Evolutionary conservation across 2,797 vertebrate species (phyloP).

Genomic region (Sus cebifrons): DNA sequence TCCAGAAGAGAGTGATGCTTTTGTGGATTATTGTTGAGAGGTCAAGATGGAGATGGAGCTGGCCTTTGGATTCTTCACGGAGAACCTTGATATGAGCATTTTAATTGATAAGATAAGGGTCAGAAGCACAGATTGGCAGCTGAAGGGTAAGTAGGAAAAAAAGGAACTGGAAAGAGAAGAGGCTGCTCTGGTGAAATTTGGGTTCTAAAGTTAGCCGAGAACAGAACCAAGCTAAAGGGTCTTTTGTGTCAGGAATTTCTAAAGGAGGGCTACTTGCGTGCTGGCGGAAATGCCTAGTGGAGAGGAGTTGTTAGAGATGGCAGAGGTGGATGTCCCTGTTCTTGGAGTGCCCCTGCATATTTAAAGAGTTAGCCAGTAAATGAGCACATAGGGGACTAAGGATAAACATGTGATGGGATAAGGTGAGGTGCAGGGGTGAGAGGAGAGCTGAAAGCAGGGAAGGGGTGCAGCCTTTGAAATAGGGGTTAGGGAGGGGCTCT

Average conservation of each 20-base stretch:
- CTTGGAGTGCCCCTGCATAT: background rate
- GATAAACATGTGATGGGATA: rapidly evolving
- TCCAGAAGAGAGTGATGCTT: background rate
- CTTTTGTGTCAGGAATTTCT: background rate
- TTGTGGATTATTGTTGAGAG: background rate
- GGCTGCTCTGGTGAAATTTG: background rate
- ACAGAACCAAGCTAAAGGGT: background rate
- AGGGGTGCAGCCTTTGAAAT: background rate
- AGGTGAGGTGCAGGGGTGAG: background rate
- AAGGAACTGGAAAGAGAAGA: background rate
- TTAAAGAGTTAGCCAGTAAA: background rate
- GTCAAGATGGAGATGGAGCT: background rate
- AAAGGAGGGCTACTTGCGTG: background rate
- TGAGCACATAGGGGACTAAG: rapidly evolving
- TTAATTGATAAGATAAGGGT: background rate
- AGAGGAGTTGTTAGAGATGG: background rate
- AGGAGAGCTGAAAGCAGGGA: background rate
- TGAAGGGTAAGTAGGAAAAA: background rate
- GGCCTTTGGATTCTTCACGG: background rate
- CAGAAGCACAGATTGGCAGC: background rate
- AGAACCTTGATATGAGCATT: background rate
- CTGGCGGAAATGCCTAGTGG: background rate
- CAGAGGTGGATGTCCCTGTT: background rate
- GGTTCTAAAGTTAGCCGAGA: background rate
- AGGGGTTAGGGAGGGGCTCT: background rate